These are phyloP conservation scores for Drosophila imparisetae DNA, from an alignment of 2,888 invertebrate species.

Conservation along the genomic window DNA sequence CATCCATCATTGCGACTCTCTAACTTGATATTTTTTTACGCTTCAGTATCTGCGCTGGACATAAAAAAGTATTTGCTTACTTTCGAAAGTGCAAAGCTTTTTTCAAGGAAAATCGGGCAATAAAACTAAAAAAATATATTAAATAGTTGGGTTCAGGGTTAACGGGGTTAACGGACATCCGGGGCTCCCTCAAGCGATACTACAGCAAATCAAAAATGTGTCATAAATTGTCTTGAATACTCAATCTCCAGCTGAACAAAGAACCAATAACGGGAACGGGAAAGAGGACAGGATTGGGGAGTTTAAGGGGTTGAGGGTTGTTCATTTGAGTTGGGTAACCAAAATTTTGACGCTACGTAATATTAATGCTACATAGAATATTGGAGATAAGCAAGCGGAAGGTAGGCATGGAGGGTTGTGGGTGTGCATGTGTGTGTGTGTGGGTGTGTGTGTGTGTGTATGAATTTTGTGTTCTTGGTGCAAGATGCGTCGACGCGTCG, in stretches of 20 bases:
- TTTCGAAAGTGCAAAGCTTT: not conserved
- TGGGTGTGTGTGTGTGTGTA: not conserved
- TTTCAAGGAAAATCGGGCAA: not conserved
- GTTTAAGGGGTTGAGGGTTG: not conserved
- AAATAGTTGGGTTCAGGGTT: not conserved
- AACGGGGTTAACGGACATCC: constrained; percentile 42
- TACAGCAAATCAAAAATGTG: constrained; percentile 28
- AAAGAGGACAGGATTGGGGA: not conserved
- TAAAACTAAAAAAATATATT: not conserved
- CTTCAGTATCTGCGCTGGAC: not conserved
- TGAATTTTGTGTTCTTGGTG: not conserved
- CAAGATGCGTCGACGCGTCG: constrained; percentile 35
- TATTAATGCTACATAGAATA: constrained; percentile 36
- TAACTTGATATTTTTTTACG: not conserved
- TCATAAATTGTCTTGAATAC: constrained; percentile 25
- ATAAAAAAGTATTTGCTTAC: not conserved
- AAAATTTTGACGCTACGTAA: constrained; percentile 60
- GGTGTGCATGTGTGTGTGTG: not conserved
- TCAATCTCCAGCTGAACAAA: constrained; percentile 21
- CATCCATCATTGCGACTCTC: not conserved
- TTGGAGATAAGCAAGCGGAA: constrained; percentile 1
- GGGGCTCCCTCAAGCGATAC: constrained; percentile 20
- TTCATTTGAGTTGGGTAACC: constrained; percentile 50
- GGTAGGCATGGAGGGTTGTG: not conserved
- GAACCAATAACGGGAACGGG: not conserved